Evolutionary conservation across 2,888 invertebrate species (phyloP), one percentile per base, ranked within the genome.

Genomic region (Frankliniella fusca): DNA sequence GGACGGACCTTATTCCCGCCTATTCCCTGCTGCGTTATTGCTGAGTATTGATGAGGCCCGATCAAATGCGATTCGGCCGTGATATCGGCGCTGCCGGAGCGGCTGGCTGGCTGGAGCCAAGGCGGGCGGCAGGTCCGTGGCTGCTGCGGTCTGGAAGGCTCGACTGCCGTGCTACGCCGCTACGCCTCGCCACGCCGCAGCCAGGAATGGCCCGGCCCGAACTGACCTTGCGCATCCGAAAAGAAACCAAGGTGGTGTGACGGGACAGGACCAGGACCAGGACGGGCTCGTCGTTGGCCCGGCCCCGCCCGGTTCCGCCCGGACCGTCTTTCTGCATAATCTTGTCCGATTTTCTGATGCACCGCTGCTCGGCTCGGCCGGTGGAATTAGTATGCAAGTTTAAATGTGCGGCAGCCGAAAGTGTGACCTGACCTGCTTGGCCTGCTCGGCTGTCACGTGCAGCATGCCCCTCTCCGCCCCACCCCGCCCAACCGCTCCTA

Each of bases 161-260:
- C 38, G 38, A 38, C 38, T 38, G 38, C 38, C 38, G 38, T 38
- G 38, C 38, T 38, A 38, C 38, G 38, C 38, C 38, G 38, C 38
- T 5, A 38, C 38, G 38, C 38, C 38, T 3, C 38, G 54, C 54
- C 54, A 18, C 12, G 54, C 18, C 54, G 8, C 18, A 9, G 15
- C 54, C 54, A 18, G 8, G 54, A 9, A 54, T 54, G 54, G 38
- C 38, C 38, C 5, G 38, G 38, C 2, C 38, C 38, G 54, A 54
- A 54, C 54, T 54, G 54, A 54, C 54, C 54, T 54, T 54, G 54
- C 54, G 54, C 54, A 54, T 54, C 54, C 54, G 54, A 54, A 54
- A 12, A 54, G 2, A 7, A 54, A 54, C 18, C 54, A 54, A 18
- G 18, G 54, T 54, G 54, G 54, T 38, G 38, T 38, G 38, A 38